These are phyloP conservation scores for Ips nitidus DNA, from an alignment of 1,140 invertebrate species.

Conservation along the genomic window DNA sequence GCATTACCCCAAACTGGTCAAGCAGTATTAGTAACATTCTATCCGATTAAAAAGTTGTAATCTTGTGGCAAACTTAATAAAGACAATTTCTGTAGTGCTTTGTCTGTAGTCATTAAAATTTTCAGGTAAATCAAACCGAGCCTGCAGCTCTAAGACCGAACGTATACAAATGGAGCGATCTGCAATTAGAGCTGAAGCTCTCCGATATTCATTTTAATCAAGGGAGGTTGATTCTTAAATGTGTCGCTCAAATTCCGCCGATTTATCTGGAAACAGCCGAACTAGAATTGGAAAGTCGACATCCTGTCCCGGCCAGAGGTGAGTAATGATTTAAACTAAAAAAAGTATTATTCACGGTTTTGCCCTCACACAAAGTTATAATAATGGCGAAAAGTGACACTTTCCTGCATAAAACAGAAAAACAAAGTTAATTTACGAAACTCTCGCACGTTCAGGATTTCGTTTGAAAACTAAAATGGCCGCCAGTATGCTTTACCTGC, in stretches of 20 bases:
- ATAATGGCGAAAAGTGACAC: no score
- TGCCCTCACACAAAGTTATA: no score
- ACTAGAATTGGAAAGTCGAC: constrained; percentile 56
- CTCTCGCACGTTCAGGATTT: no score
- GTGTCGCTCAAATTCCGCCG: constrained; percentile 57
- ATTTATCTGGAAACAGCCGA: constrained; percentile 58
- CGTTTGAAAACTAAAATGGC: no score
- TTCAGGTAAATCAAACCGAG: constrained; percentile 52
- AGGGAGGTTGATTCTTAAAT: constrained; percentile 56
- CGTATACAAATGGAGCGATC: constrained; percentile 48
- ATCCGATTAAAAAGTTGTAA: no score
- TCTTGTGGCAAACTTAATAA: no score
- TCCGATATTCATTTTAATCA: constrained; percentile 50
- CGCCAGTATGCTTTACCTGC: not conserved
- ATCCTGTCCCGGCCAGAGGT: constrained; percentile 62
- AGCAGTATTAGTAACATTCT: no score
- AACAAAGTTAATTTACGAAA: no score
- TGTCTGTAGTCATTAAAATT: constrained; percentile 8
- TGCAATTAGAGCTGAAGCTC: constrained; percentile 48
- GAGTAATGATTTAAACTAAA: not conserved
- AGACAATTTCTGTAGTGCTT: not conserved
- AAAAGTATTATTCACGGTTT: not conserved
- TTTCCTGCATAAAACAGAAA: no score
- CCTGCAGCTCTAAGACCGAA: constrained; percentile 43
- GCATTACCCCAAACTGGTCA: no score